Evolutionary conservation across 2,113 vertebrate species (phyloP), one percentile per base, ranked within the genome.

Genomic region (Arizona elegans): DNA sequence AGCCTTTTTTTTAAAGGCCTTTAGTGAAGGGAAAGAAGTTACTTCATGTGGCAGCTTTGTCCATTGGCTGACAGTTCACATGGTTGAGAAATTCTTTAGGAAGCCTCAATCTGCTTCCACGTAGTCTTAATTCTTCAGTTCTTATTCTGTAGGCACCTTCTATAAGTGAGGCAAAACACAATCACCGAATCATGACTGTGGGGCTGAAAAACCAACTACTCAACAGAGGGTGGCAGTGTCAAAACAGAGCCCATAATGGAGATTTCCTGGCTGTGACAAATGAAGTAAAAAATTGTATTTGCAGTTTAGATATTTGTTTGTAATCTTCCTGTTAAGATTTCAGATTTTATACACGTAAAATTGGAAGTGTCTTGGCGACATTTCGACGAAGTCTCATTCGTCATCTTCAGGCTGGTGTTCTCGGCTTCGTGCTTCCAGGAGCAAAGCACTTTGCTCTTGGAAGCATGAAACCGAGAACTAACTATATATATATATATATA

Each of bases 191-290:
- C 12, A 3, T 65, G 24, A 65, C 3, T 0, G 59, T 29, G 26
- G 10, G 9, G 3, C 10, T 1, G 0, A 29, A 3, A 11, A 29
- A 29, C 59, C 9, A 11, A 29, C 9, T 12, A 24, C 1, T 10
- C 59, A 29, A 62, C 26, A 12, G 1, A 4, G 9, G 8, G 26
- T 29, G 26, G 26, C 59, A 11, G 9, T 4, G 59, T 65, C 59
- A 65, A 65, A 65, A 65, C 9, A 59, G 59, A 0, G 7, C 56
- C 58, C 9, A 29, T 4, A 65, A 65, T 29, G 26, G 59, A 65
- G 24, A 26, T 62, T 62, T 62, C 59, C 8, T 1, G 1, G 59
- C 59, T 65, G 26, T 65, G 26, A 65, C 26, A 65, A 12, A 65
- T 29, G 26, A 65, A 65, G 26, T n/a, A n/a, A n/a, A n/a, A 58